phyloP scores from a whole-genome alignment of 1,140 invertebrate species.

The Streblospio benedicti region DNA sequence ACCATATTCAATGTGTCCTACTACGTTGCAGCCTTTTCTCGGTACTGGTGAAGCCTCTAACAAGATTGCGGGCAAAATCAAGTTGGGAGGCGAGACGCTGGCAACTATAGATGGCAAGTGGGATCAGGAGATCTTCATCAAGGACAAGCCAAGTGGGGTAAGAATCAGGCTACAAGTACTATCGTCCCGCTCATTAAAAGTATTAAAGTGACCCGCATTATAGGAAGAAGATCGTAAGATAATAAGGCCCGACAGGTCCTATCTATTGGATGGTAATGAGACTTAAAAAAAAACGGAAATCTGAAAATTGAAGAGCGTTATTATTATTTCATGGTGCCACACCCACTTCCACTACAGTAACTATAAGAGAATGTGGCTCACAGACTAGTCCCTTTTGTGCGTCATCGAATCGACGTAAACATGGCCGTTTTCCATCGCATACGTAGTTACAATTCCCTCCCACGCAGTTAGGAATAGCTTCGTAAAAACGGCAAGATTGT shows the following conservation, averaged over 20 bases:
- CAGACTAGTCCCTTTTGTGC: no score
- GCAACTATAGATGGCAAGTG: conserved; percentile 80
- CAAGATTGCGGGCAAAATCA: conserved; percentile 72
- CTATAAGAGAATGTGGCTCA: no score
- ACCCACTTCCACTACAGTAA: no score
- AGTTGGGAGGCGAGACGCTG: conserved; percentile 77
- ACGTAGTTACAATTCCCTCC: no score
- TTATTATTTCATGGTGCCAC: no score
- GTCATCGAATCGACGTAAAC: no score
- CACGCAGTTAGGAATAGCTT: no score
- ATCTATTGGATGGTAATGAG: neutral
- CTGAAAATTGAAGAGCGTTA: no score
- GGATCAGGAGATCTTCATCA: conserved; percentile 77
- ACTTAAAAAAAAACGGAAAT: neutral
- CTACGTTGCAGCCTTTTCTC: conserved; percentile 76
- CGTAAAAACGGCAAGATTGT: no score
- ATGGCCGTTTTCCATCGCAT: no score
- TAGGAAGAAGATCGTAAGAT: neutral
- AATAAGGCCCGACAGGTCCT: neutral
- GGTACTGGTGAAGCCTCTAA: conserved; percentile 72
- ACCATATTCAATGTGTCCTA: no score
- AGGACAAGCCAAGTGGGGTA: conserved; percentile 66
- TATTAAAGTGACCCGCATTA: neutral
- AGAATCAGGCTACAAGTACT: conserved; percentile 20
- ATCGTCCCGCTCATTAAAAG: neutral